Evolutionary conservation across 1,140 invertebrate genomes (phyloP).

Genomic region (Drosophila ohnishii): DNA sequence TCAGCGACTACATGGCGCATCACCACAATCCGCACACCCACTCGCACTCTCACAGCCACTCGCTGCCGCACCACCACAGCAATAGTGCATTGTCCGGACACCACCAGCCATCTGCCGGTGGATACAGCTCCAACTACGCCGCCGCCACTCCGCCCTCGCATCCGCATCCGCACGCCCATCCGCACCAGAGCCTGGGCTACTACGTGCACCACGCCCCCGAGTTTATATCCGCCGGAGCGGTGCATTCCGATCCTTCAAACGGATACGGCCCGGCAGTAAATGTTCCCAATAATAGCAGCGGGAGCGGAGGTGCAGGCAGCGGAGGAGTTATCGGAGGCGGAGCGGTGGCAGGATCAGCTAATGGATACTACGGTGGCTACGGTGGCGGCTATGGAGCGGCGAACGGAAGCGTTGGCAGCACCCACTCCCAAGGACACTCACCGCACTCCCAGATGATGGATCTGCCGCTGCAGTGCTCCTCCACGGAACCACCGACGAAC

Average conservation of each 20-base stretch:
- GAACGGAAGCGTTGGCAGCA: slow-evolving; percentile 80
- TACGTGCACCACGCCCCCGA: slow-evolving; percentile 78
- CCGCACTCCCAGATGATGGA: slow-evolving; percentile 82
- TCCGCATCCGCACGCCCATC: slow-evolving; percentile 70
- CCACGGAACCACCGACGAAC: slow-evolving; percentile 81
- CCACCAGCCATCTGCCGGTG: slow-evolving; percentile 77
- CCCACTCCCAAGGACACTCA: slow-evolving; percentile 77
- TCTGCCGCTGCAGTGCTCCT: slow-evolving; percentile 80
- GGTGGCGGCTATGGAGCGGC: slow-evolving; percentile 72
- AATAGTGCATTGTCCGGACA: slow-evolving; percentile 76
- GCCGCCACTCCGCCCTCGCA: slow-evolving; percentile 79
- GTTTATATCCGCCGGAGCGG: slow-evolving; percentile 70
- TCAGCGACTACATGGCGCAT: slow-evolving; percentile 81
- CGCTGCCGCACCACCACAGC: slow-evolving; percentile 78
- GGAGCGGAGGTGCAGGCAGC: slow-evolving; percentile 21
- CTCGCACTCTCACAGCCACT: slow-evolving; percentile 63
- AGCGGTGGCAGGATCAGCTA: slow-evolving; percentile 20
- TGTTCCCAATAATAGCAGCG: slow-evolving; percentile 52
- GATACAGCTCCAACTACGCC: slow-evolving; percentile 68
- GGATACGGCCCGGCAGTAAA: slow-evolving; percentile 73
- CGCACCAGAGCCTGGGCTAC: slow-evolving; percentile 75
- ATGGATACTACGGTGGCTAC: slow-evolving; percentile 80
- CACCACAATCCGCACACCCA: slow-evolving; percentile 60
- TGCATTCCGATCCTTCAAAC: slow-evolving; percentile 58
- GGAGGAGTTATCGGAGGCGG: slow-evolving; percentile 20